A percentile compares a stretch with the other conserved stretches of the same genome.
Conservation (phyloP, 2,113 vertebrate genomes). For the Gambusia affinis region DNA sequence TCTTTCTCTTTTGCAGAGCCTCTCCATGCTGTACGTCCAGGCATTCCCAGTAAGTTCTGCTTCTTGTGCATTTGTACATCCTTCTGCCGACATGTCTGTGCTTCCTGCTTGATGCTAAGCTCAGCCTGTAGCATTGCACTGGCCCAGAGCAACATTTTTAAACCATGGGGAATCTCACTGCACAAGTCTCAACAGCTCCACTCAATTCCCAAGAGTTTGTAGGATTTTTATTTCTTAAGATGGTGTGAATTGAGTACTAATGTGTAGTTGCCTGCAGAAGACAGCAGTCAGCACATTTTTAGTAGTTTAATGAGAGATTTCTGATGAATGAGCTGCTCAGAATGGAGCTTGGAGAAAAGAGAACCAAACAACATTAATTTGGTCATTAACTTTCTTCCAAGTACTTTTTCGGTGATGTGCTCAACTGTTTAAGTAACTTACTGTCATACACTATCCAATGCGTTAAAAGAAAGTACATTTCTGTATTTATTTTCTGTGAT, state of each 20-base stretch:
- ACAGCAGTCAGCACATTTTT: neutral
- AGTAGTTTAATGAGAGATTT: neutral
- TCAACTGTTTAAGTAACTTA: no score
- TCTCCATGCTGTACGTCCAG: constrained; percentile 89
- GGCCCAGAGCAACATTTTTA: constrained; percentile 39
- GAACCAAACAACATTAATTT: no score
- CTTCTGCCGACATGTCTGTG: constrained; percentile 69
- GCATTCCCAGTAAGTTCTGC: constrained; percentile 84
- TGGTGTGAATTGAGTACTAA: neutral
- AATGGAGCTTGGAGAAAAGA: neutral
- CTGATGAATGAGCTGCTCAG: neutral
- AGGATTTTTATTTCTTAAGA: neutral
- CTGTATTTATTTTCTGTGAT: no score
- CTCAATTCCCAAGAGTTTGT: neutral
- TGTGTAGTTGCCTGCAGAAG: neutral
- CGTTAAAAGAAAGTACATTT: no score
- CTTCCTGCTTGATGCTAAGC: constrained; percentile 77
- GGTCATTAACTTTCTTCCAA: no score
- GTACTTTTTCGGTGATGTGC: no score
- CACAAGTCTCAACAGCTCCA: neutral
- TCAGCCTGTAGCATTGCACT: constrained; percentile 62
- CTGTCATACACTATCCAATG: no score
- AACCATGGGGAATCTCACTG: constrained; percentile 3
- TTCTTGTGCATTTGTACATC: constrained; percentile 51
- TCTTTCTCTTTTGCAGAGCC: constrained; percentile 84